Base-by-base conservation (phyloP, 2,113 vertebrate genomes). In the Proterorhinus semilunaris region DNA sequence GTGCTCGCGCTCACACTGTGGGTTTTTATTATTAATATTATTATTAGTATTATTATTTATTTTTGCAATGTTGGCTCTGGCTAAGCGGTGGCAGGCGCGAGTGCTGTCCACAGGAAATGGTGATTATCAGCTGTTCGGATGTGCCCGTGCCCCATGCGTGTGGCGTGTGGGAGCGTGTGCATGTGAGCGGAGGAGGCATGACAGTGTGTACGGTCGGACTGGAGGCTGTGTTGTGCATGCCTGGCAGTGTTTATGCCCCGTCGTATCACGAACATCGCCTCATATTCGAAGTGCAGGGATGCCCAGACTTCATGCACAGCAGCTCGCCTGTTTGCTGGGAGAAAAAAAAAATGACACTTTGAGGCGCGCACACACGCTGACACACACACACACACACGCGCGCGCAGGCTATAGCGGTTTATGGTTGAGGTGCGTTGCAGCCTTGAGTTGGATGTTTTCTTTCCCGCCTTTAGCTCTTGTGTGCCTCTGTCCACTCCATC, bases 81-180 rank as follows among this genome's bases (percentile, higher is more conserved):
- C 74, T 79, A 53, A 71, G 70, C 17, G 21, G 10, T 5, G 53
- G 51, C 51, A 53, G 27, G 55, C 55, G 51, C 53, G 3, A 7
- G n/a, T n/a, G 67, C 52, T 62, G 80, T 82, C 78, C 61, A 72
- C 76, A 49, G 76, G 83, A 71, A 81, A 82, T 52, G 82, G 45
- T 81, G 76, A 69, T 87, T 73, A 85, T 80, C 84, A 87, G 87
- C 84, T 86, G 86, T 74, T 87, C 79, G 13, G 66, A 65, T 65
- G 78, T 63, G 73, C 21, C 53, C n/a, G 59, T 76, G 71, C 55
- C 66, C 59, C 73, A 11, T 69, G 75, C 27, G 78, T 63, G 65
- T 62, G 62, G 64, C 17, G 51, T 13, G 67, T n/a, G 17, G 50
- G 45, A 47, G 66, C 49, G 53, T 44, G 49, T 54, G 45, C 62